Conservation (phyloP, 2,797 vertebrate genomes). For the Syngnathus acus region DNA sequence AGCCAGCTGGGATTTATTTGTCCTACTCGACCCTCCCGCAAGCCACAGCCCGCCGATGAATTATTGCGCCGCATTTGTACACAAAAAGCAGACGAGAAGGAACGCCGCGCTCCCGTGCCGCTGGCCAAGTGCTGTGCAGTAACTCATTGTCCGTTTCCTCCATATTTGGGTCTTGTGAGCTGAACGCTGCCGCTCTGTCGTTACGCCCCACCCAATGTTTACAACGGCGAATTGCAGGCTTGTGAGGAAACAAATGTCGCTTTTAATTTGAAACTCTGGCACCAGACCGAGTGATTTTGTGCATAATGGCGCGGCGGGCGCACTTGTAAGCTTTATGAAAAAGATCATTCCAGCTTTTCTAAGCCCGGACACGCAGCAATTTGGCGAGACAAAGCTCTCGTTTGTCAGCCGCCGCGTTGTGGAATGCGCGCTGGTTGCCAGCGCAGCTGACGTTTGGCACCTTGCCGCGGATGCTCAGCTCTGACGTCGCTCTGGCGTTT, state of each 20-base stretch:
- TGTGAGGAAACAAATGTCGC: neutral
- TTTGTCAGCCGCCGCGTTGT: neutral
- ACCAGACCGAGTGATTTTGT: neutral
- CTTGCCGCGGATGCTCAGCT: neutral
- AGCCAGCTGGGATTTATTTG: neutral
- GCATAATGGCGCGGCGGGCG: neutral
- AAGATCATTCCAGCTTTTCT: constrained; percentile 8
- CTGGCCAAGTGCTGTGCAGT: neutral
- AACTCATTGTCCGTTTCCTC: constrained; percentile 37
- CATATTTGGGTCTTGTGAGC: constrained; percentile 52
- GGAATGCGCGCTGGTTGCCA: neutral
- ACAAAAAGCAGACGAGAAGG: constrained; percentile 10
- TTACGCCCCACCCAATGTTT: no score
- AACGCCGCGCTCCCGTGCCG: constrained; percentile 25
- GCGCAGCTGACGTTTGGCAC: neutral
- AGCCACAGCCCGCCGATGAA: neutral
- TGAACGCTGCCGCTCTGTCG: neutral
- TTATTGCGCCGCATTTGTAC: neutral
- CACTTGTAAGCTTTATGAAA: neutral
- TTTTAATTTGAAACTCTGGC: neutral
- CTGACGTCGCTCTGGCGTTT: neutral
- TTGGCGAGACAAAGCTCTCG: neutral
- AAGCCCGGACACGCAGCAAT: neutral
- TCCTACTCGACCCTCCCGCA: neutral
- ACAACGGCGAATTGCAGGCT: neutral